A percentile compares a stretch with the other conserved stretches of the same genome.
Evolutionary conservation across 2,888 invertebrate species (phyloP).

Genomic region (Meteorus colon): DNA sequence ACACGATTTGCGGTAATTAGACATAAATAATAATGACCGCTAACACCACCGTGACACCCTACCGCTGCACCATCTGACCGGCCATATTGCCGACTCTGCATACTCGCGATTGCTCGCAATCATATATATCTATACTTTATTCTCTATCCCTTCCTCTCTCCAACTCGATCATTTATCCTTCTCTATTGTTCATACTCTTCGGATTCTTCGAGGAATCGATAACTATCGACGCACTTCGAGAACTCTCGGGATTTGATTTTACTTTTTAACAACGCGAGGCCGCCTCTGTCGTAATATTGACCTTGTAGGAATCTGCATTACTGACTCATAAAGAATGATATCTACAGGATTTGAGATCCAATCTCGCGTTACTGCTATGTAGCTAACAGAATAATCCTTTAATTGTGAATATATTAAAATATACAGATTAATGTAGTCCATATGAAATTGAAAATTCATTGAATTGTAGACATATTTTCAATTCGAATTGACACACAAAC

Average conservation of each 20-base stretch:
- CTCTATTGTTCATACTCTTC: background rate
- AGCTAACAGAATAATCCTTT: too few species aligned
- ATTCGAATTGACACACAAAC: too few species aligned
- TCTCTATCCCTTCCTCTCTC: background rate
- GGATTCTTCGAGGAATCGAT: constrained; percentile 16
- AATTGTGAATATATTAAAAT: too few species aligned
- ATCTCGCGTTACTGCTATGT: too few species aligned
- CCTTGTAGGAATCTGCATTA: too few species aligned
- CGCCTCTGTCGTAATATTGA: background rate
- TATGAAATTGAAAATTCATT: too few species aligned
- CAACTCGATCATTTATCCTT: background rate
- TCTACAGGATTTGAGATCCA: too few species aligned
- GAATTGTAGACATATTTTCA: too few species aligned
- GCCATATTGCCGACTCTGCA: constrained; percentile 67
- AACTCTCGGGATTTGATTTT: background rate
- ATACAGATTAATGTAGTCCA: too few species aligned
- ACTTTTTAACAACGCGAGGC: background rate
- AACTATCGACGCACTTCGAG: constrained; percentile 1
- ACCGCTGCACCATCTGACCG: constrained; percentile 69
- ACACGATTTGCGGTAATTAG: constrained; percentile 71
- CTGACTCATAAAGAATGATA: too few species aligned
- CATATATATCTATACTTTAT: constrained; percentile 37
- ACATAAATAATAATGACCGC: constrained; percentile 71
- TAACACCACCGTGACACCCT: constrained; percentile 72
- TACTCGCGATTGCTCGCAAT: constrained; percentile 38